These are phyloP conservation scores for Trididemnum clinides DNA, from an alignment of 23 tunicate genomes.

Conservation along the genomic window DNA sequence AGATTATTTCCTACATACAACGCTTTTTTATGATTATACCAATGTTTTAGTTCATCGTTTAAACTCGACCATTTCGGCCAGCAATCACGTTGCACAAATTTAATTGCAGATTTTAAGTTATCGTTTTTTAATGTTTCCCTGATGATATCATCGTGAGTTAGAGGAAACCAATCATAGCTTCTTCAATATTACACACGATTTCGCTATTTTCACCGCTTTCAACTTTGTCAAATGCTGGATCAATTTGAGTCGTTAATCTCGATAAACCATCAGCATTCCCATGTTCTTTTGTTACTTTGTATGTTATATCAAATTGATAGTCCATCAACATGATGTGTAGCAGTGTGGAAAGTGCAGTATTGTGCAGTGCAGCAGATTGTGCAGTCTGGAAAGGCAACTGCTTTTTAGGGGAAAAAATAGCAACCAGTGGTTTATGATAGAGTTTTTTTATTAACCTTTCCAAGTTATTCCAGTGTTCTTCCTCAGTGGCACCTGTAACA, in stretches of 20 bases:
- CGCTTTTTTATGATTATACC: neutral
- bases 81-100: neutral
- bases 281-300: neutral
- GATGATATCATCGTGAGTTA: neutral
- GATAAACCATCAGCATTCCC: slow-evolving; percentile 28
- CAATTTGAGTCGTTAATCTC: neutral
- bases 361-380: neutral
- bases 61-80: neutral
- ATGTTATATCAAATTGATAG: neutral
- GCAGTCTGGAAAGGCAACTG: neutral
- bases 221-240: neutral
- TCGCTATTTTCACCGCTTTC: neutral
- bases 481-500: too few species aligned
- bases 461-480: too few species aligned
- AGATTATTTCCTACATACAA: neutral
- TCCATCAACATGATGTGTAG: neutral
- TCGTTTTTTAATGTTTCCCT: neutral
- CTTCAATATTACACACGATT: neutral
- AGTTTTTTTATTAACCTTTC: too few species aligned
- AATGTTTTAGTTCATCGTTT: neutral
- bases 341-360: too few species aligned
- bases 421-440: slow-evolving; percentile 7
- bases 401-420: neutral
- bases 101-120: neutral
- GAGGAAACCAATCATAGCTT: neutral